Conservation (phyloP, 2,113 vertebrate genomes). For the Scopus umbretta region DNA sequence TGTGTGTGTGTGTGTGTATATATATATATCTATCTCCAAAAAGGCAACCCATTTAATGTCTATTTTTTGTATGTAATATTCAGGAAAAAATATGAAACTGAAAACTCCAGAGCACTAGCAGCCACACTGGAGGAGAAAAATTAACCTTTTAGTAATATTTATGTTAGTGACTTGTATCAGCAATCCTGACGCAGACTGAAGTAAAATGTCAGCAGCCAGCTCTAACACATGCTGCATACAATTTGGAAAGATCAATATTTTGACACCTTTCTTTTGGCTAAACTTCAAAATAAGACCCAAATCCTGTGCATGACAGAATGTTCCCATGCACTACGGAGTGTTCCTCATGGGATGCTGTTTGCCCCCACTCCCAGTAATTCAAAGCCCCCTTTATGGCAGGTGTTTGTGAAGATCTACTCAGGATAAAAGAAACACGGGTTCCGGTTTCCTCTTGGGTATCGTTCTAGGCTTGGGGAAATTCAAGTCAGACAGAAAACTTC, state of each 20-base stretch:
- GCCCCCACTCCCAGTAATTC: background rate
- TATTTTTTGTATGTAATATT: background rate
- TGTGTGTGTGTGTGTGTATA: no score
- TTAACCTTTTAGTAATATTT: background rate
- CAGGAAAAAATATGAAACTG: background rate
- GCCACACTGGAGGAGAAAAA: background rate
- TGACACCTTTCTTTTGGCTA: slow-evolving; percentile 6
- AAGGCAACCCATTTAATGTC: background rate
- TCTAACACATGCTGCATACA: background rate
- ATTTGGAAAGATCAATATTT: slow-evolving; percentile 31
- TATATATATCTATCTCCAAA: background rate
- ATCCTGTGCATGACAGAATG: background rate
- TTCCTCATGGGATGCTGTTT: fast-evolving
- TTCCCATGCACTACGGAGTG: background rate
- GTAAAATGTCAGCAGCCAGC: background rate
- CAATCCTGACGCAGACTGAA: background rate
- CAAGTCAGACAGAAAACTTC: background rate
- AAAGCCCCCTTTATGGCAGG: background rate
- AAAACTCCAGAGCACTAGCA: background rate
- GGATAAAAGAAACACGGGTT: background rate
- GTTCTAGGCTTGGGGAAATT: background rate
- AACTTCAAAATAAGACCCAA: background rate
- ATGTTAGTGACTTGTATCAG: background rate
- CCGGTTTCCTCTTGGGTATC: background rate
- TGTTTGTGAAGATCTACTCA: background rate